Evolutionary conservation across 2,797 vertebrate species (phyloP).

Genomic region (Pelochelys cantorii): DNA sequence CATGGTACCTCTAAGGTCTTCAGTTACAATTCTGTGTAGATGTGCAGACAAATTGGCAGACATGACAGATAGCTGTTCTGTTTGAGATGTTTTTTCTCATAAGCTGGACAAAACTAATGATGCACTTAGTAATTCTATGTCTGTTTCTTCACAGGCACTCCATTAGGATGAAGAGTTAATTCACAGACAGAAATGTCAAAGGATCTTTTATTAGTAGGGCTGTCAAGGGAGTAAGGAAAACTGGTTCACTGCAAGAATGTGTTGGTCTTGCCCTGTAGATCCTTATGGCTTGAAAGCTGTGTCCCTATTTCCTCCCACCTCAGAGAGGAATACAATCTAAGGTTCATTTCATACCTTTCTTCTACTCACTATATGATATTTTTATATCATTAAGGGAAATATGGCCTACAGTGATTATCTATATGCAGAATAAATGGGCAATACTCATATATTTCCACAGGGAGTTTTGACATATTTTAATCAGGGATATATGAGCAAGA

Average conservation of each 20-base stretch:
- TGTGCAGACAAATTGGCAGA: constrained; percentile 25
- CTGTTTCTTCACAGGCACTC: neutral
- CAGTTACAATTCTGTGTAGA: neutral
- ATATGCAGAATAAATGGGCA: neutral
- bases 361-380: neutral
- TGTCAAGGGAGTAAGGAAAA: neutral
- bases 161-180: neutral
- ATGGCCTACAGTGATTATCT: neutral
- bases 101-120: neutral
- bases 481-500: neutral
- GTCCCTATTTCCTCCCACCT: neutral
- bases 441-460: neutral
- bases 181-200: neutral
- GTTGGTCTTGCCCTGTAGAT: neutral
- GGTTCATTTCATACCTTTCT: neutral
- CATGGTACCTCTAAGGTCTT: constrained; percentile 2
- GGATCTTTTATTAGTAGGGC: neutral
- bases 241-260: neutral
- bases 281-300: neutral
- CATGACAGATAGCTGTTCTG: constrained; percentile 10
- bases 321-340: neutral
- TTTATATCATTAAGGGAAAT: neutral
- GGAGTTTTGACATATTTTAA: neutral
- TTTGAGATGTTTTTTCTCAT: neutral
- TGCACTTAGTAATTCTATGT: neutral